phyloP scores from a whole-genome alignment of 2,113 vertebrate species.

The Mesocricetus auratus region DNA sequence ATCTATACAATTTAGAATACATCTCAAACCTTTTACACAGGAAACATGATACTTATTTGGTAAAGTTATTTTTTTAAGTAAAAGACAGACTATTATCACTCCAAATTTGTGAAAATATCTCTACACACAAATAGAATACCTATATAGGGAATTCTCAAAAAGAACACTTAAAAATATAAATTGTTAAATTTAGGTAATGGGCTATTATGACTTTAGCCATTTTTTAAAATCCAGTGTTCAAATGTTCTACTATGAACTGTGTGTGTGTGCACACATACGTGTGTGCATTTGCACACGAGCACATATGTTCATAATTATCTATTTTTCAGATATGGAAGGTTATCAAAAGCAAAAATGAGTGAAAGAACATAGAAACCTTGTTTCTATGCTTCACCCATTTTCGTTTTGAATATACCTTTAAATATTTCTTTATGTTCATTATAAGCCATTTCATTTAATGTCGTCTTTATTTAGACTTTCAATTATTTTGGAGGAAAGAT shows the following conservation, averaged over 20 bases:
- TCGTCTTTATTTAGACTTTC: neutral
- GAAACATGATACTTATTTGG: neutral
- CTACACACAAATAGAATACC: neutral
- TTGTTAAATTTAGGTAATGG: neutral
- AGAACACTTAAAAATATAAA: conserved; percentile 2
- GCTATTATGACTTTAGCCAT: neutral
- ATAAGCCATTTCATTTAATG: conserved; percentile 19
- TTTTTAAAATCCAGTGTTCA: conserved; percentile 13
- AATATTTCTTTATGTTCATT: neutral
- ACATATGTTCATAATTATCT: neutral
- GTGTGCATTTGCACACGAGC: too few species aligned
- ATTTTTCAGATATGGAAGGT: neutral
- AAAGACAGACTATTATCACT: neutral
- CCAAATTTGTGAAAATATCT: neutral
- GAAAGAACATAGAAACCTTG: neutral
- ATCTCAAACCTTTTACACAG: neutral
- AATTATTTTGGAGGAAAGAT: neutral
- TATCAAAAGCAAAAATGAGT: neutral
- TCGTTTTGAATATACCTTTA: neutral
- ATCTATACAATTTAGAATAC: neutral
- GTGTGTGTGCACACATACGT: neutral
- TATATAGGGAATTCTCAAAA: neutral
- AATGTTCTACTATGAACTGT: neutral
- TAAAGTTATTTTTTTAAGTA: conserved; percentile 38
- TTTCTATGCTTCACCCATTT: neutral